Conservation (phyloP, 2,113 vertebrate genomes). For the Guaruba guarouba region DNA sequence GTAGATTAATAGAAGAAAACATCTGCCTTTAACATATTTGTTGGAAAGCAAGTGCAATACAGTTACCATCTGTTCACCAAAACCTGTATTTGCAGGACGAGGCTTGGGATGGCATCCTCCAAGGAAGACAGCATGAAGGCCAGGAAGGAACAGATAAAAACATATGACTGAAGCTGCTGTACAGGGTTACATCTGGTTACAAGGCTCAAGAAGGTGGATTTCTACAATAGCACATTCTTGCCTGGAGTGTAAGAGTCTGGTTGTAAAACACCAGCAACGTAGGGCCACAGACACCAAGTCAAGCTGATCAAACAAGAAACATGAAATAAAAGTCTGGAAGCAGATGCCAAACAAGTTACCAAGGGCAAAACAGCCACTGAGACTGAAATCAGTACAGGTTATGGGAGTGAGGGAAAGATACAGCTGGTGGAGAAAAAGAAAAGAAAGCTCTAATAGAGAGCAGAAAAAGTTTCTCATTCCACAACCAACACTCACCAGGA, state of each 20-base stretch:
- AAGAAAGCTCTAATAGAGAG: neutral
- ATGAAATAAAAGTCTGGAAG: neutral
- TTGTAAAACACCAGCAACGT: neutral
- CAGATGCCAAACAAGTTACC: neutral
- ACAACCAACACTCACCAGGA: neutral
- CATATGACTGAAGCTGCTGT: neutral
- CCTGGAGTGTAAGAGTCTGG: neutral
- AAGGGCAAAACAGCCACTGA: neutral
- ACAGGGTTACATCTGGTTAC: neutral
- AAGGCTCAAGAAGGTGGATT: neutral
- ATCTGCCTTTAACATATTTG: neutral
- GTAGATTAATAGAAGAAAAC: neutral
- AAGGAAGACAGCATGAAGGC: neutral
- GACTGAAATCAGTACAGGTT: neutral
- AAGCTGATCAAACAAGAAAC: neutral
- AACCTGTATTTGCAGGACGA: neutral
- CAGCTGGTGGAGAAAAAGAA: neutral
- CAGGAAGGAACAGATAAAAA: neutral
- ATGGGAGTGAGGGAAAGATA: neutral
- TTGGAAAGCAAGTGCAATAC: neutral
- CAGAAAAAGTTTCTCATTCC: neutral
- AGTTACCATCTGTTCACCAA: neutral
- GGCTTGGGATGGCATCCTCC: neutral
- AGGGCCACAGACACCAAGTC: neutral
- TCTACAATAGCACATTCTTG: neutral